Percentiles rank a stretch among this genome's conserved stretches.
phyloP scores from a whole-genome alignment of 2,113 vertebrate genomes.

The Mesocricetus auratus region DNA sequence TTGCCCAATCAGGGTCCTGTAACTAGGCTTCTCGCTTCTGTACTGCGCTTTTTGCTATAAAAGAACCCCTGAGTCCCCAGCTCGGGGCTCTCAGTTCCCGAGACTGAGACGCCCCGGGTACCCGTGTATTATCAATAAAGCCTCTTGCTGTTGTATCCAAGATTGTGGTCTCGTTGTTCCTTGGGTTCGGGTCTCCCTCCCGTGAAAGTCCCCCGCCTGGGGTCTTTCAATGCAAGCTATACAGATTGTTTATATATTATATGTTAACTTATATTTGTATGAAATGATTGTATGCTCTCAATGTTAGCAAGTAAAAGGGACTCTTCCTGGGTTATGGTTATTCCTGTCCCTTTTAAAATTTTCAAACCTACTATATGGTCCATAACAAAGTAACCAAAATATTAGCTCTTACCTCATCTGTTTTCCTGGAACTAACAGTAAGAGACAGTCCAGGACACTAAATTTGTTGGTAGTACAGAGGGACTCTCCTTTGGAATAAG shows the following conservation, averaged over 20 bases:
- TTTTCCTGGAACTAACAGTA: neutral
- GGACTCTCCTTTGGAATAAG: neutral
- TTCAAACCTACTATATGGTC: neutral
- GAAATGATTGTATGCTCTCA: neutral
- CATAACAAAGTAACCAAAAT: neutral
- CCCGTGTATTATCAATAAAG: too few relatives aligned
- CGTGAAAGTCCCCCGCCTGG: too few relatives aligned
- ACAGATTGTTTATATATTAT: neutral
- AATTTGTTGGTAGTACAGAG: neutral
- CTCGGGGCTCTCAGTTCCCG: too few relatives aligned
- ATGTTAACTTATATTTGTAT: neutral
- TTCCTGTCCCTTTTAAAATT: neutral
- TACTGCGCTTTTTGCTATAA: too few relatives aligned
- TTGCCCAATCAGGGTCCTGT: too few relatives aligned
- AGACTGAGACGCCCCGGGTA: too few relatives aligned
- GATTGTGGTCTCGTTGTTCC: too few relatives aligned
- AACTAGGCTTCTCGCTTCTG: too few relatives aligned
- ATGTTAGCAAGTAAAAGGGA: neutral
- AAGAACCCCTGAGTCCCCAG: too few relatives aligned
- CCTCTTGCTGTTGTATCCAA: too few relatives aligned
- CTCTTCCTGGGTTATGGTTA: neutral
- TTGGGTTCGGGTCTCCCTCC: too few relatives aligned
- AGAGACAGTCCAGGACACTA: neutral
- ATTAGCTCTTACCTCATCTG: neutral
- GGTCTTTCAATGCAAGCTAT: too few relatives aligned